These are phyloP conservation scores for Pachyseris speciosa DNA, from an alignment of 64 coral and sea anemone species.

Conservation along the genomic window DNA sequence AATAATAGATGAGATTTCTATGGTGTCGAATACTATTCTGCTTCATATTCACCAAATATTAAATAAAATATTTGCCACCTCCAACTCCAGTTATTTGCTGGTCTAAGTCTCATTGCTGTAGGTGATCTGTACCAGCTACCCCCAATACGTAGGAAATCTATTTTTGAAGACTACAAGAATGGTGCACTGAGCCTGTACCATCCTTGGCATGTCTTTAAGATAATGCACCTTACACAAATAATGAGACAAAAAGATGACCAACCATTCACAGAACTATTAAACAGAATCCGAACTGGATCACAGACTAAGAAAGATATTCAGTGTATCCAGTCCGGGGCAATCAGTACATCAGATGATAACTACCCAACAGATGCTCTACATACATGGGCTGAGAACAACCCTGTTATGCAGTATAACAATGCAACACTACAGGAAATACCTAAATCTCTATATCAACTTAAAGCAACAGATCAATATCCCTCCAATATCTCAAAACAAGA, in stretches of 20 bases:
- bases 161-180: slow-evolving; percentile 64
- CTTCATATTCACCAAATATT: slow-evolving; percentile 25
- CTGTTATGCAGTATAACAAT: no score
- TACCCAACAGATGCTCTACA: slow-evolving; percentile 45
- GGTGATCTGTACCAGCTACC: slow-evolving; percentile 51
- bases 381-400: slow-evolving; percentile 54
- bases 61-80: slow-evolving; percentile 64
- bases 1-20: slow-evolving; percentile 7
- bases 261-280: slow-evolving; percentile 50
- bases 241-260: slow-evolving; percentile 71
- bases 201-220: slow-evolving; percentile 53
- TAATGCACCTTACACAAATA: slow-evolving; percentile 45
- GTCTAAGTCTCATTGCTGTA: slow-evolving; percentile 53
- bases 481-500: no score
- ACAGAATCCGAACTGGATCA: slow-evolving; percentile 14
- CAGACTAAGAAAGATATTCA: slow-evolving; percentile 34
- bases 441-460: no score
- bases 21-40: not conserved
- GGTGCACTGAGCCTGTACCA: slow-evolving; percentile 42
- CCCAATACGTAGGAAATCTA: slow-evolving; percentile 29
- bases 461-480: no score
- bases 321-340: slow-evolving; percentile 19
- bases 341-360: slow-evolving; percentile 5
- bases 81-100: slow-evolving; percentile 61
- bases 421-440: no score